Evolutionary conservation across 2,113 vertebrate genomes (phyloP).

Genomic region (Nematolebias whitei): DNA sequence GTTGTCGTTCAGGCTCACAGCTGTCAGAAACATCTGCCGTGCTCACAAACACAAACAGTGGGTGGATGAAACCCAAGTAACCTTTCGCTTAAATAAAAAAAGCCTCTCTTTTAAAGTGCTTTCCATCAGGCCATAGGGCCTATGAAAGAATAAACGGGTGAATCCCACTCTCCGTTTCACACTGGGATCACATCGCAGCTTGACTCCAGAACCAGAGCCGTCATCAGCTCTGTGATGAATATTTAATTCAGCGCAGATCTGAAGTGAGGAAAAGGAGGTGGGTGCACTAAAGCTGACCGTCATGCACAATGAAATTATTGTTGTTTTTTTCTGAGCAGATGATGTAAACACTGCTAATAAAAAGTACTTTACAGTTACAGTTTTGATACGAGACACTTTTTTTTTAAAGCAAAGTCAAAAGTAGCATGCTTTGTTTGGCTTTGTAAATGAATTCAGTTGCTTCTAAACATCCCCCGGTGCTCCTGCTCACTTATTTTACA

Average conservation of each 20-base stretch:
- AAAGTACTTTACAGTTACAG: no score
- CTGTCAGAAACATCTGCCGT: not conserved
- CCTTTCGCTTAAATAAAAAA: slow-evolving; percentile 12
- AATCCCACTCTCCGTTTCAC: slow-evolving; percentile 46
- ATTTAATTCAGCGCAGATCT: slow-evolving; percentile 60
- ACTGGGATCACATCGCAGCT: slow-evolving; percentile 16
- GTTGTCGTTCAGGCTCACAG: not conserved
- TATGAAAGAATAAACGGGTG: slow-evolving; percentile 34
- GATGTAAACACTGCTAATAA: no score
- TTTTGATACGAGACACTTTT: no score
- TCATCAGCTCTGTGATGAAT: slow-evolving; percentile 58
- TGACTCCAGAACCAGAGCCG: slow-evolving; percentile 28
- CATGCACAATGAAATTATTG: not conserved
- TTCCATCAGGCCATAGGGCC: slow-evolving; percentile 7
- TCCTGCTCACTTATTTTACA: not conserved
- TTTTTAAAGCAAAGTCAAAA: no score
- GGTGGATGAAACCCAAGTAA: slow-evolving; percentile 2
- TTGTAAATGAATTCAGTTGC: not conserved
- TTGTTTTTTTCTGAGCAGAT: slow-evolving; percentile 25
- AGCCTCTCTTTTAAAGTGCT: slow-evolving; percentile 7
- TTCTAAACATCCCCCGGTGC: no score
- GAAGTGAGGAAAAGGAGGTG: slow-evolving; percentile 18
- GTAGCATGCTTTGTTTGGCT: not conserved
- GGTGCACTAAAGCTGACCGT: slow-evolving; percentile 10
- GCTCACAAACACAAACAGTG: slow-evolving; percentile 5